phyloP scores from a whole-genome alignment of 2,888 invertebrate species.

The Rotaria socialis region DNA sequence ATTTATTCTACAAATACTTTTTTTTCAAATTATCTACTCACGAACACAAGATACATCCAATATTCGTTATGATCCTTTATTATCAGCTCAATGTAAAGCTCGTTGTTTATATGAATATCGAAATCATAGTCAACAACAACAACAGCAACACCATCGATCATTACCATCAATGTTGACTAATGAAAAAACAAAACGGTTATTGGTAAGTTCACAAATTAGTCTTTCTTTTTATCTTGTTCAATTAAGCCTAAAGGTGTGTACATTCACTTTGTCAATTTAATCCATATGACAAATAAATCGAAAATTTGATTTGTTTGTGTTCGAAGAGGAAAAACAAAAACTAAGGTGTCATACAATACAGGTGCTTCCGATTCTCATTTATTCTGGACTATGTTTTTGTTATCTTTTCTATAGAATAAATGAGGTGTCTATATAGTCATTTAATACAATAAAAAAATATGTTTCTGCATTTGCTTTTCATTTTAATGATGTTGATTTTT shows the following conservation, averaged over 20 bases:
- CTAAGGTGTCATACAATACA: background rate
- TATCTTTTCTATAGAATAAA: background rate
- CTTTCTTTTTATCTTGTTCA: background rate
- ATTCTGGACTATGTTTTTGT: background rate
- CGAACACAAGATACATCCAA: background rate
- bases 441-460: background rate
- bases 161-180: background rate
- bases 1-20: background rate
- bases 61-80: background rate
- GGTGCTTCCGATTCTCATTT: constrained; percentile 1
- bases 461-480: background rate
- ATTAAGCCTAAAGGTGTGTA: constrained; percentile 4
- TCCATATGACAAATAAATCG: background rate
- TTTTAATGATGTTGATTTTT: background rate
- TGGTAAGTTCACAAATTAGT: background rate
- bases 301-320: background rate
- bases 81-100: background rate
- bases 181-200: background rate
- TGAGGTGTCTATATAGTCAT: background rate
- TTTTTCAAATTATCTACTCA: background rate
- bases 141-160: background rate
- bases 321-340: background rate
- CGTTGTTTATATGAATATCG: constrained; percentile 2
- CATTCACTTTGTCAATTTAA: background rate
- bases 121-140: background rate